Evolutionary conservation across 2,113 vertebrate species (phyloP).

Genomic region (Raja brachyura): DNA sequence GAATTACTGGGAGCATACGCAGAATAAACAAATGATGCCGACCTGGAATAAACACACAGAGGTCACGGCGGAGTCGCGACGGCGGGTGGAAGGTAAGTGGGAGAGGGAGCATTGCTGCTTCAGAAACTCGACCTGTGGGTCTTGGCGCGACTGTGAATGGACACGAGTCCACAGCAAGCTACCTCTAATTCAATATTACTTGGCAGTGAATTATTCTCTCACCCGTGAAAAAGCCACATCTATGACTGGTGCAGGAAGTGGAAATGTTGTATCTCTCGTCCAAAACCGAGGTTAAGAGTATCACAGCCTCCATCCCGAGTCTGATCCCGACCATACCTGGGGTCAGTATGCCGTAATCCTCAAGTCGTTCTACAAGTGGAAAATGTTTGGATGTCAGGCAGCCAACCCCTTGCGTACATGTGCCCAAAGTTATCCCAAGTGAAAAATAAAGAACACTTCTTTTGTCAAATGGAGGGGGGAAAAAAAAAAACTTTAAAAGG

Average conservation of each 20-base stretch:
- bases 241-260: slow-evolving; percentile 9
- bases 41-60: neutral
- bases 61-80: neutral
- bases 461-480: neutral
- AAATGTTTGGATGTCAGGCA: neutral
- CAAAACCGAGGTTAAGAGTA: slow-evolving; percentile 17
- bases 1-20: neutral
- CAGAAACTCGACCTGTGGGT: neutral
- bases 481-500: neutral
- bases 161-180: neutral
- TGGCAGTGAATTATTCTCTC: neutral
- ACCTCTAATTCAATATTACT: neutral
- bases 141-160: neutral
- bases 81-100: neutral
- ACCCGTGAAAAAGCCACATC: slow-evolving; percentile 2
- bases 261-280: slow-evolving; percentile 30
- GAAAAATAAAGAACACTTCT: neutral
- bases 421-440: neutral
- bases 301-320: neutral
- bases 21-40: neutral
- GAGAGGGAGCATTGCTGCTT: neutral
- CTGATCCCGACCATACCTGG: neutral
- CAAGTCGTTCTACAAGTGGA: neutral
- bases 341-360: neutral
- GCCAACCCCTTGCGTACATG: neutral